Conservation (phyloP, 2,888 invertebrate species). For the Ischnus inquisitorius region DNA sequence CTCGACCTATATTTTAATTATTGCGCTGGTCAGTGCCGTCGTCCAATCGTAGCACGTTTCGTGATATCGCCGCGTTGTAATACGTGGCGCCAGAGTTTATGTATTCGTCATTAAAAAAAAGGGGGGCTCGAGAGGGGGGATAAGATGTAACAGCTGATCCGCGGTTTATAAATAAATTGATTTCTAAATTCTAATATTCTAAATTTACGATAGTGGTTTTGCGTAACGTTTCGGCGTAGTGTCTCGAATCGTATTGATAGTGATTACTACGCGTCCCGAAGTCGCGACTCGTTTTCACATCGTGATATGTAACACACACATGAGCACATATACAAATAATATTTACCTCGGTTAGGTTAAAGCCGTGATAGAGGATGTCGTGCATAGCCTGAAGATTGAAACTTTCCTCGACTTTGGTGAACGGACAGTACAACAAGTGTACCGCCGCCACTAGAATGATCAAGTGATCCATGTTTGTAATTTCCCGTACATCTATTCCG, state of each 20-base stretch:
- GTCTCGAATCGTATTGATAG: background rate
- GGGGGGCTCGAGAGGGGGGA: conserved; percentile 4
- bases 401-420: conserved; percentile 99
- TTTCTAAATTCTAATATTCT: conserved; percentile 69
- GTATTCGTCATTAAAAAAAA: background rate
- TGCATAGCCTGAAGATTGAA: conserved; percentile 99
- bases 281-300: background rate
- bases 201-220: conserved; percentile 78
- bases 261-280: conserved; percentile 44
- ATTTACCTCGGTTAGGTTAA: conserved; percentile 93
- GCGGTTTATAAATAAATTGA: conserved; percentile 78
- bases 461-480: conserved; percentile 89
- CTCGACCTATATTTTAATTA: conserved; percentile 32
- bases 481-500: conserved; percentile 57
- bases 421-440: conserved; percentile 95
- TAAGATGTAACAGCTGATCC: conserved; percentile 76
- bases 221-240: conserved; percentile 70
- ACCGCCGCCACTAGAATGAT: conserved; percentile 91
- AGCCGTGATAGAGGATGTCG: conserved; percentile 96
- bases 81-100: conserved; percentile 40
- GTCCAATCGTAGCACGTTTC: conserved; percentile 32
- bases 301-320: background rate
- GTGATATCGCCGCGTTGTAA: conserved; percentile 15
- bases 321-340: conserved; percentile 10
- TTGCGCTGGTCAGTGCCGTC: conserved; percentile 55